Evolutionary conservation across 2,888 invertebrate species (phyloP).

Genomic region (Lasioglossum malachurum): DNA sequence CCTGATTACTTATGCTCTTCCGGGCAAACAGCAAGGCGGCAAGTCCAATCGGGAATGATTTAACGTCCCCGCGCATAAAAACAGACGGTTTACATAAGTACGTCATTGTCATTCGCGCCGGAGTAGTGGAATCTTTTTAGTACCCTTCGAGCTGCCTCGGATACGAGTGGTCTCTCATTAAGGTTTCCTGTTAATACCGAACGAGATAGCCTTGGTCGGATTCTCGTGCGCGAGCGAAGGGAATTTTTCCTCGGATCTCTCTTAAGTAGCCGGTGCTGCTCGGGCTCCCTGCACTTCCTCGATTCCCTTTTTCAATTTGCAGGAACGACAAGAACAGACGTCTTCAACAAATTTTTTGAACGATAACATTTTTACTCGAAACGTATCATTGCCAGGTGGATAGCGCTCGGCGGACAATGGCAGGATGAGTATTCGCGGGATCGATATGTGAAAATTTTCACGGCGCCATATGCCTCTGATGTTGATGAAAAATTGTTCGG

Average conservation of each 20-base stretch:
- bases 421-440: neutral
- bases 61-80: constrained; percentile 70
- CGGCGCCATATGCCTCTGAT: neutral
- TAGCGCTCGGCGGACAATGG: neutral
- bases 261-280: neutral
- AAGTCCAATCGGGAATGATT: constrained; percentile 75
- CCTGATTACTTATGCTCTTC: constrained; percentile 74
- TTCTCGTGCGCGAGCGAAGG: constrained; percentile 19
- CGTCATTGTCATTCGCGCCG: constrained; percentile 73
- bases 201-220: constrained; percentile 46
- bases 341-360: neutral
- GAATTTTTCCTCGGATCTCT: constrained; percentile 36
- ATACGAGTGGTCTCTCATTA: constrained; percentile 69
- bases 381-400: neutral
- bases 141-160: constrained; percentile 51
- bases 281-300: neutral
- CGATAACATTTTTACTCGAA: neutral
- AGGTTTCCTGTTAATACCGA: constrained; percentile 67
- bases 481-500: neutral
- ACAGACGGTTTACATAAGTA: constrained; percentile 79
- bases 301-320: neutral
- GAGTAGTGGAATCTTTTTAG: constrained; percentile 65
- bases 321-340: neutral
- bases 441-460: constrained; percentile 3
- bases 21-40: constrained; percentile 70